phyloP scores from a whole-genome alignment of 2,888 invertebrate genomes.

The Hypomecis atomaria region DNA sequence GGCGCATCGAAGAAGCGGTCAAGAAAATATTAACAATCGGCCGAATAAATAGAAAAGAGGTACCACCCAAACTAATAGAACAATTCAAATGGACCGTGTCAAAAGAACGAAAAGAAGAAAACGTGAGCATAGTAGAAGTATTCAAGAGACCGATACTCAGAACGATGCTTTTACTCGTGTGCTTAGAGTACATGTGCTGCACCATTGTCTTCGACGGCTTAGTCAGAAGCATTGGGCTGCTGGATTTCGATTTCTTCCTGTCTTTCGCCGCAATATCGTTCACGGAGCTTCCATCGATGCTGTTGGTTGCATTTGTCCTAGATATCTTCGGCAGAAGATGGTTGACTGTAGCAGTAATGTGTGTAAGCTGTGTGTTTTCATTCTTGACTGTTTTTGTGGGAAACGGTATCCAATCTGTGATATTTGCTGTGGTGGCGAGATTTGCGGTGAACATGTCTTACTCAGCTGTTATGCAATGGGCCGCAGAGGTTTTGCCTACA shows the following conservation, averaged over 20 bases:
- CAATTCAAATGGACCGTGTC: conserved; percentile 53
- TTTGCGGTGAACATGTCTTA: conserved; percentile 64
- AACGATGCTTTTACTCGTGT: conserved; percentile 56
- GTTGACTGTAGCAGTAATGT: conserved; percentile 56
- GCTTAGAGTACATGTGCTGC: conserved; percentile 62
- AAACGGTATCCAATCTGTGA: conserved; percentile 54
- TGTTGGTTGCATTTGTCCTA: conserved; percentile 60
- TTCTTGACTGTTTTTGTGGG: conserved; percentile 55
- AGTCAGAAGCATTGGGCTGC: conserved; percentile 58
- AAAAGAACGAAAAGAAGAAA: conserved; percentile 48
- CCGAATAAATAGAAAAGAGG: conserved; percentile 59
- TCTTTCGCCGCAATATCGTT: conserved; percentile 65
- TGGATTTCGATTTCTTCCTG: conserved; percentile 64
- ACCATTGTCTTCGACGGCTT: conserved; percentile 61
- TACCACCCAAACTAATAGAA: conserved; percentile 58
- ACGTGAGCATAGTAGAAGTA: conserved; percentile 54
- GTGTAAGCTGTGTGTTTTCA: conserved; percentile 54
- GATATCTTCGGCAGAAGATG: conserved; percentile 65
- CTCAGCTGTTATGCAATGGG: conserved; percentile 61
- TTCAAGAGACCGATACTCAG: conserved; percentile 59
- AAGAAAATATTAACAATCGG: conserved; percentile 59
- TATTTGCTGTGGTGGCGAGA: conserved; percentile 62
- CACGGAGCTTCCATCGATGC: conserved; percentile 64
- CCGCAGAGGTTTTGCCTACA: conserved; percentile 63
- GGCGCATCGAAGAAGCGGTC: conserved; percentile 62